Percentiles rank a stretch among this genome's conserved stretches.
phyloP scores from a whole-genome alignment of 1,140 invertebrate species.

The Dinoponera quadriceps region DNA sequence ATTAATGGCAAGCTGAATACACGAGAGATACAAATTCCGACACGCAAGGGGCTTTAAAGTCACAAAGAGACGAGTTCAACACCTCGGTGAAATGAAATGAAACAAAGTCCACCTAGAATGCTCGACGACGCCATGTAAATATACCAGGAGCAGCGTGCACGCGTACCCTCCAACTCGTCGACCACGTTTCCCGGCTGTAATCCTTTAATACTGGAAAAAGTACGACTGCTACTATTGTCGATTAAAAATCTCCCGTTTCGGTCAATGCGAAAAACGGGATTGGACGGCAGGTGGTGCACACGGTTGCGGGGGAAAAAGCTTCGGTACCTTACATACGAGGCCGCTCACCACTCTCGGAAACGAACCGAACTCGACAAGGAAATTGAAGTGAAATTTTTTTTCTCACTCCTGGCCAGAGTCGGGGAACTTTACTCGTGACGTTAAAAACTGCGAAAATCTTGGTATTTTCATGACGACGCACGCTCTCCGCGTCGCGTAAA shows the following conservation, averaged over 20 bases:
- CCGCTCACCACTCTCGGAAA: not conserved
- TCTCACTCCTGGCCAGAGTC: not conserved
- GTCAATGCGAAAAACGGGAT: slow-evolving; percentile 15
- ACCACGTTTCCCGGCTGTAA: not conserved
- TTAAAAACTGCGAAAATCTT: not conserved
- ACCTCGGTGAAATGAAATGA: slow-evolving; percentile 12
- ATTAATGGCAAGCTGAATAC: too few species aligned
- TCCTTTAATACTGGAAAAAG: slow-evolving; percentile 16
- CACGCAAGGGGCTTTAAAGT: not conserved
- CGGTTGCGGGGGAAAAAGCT: slow-evolving; percentile 4
- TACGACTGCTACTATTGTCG: slow-evolving; percentile 20
- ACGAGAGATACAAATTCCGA: not conserved
- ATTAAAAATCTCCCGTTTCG: slow-evolving; percentile 39
- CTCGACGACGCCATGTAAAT: not conserved
- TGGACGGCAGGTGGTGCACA: not conserved
- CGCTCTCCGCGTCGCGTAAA: not conserved
- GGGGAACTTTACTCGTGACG: not conserved
- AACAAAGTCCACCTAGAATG: not conserved
- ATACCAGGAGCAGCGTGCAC: not conserved
- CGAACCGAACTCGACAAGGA: not conserved
- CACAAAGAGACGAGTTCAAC: not conserved
- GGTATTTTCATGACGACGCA: not conserved
- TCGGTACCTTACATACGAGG: slow-evolving; percentile 10
- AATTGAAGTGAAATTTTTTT: slow-evolving; percentile 29
- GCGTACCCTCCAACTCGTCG: not conserved